Conservation (phyloP, 2,113 vertebrate species). For the Uria lomvia region DNA sequence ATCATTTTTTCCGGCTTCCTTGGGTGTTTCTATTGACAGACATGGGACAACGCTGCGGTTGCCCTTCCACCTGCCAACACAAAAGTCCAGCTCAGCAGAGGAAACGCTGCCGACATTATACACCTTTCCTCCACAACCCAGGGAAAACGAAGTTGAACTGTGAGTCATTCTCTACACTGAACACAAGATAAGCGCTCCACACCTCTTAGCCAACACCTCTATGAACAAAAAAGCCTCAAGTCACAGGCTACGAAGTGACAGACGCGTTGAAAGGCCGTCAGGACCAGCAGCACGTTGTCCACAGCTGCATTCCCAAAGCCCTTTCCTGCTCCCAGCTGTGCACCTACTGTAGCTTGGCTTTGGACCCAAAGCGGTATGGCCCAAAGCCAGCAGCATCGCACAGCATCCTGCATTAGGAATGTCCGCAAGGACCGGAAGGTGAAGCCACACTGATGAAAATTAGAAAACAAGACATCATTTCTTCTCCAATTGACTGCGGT, state of each 20-base stretch:
- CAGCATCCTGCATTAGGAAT: not conserved
- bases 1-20: not conserved
- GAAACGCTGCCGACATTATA: rapidly evolving
- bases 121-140: not conserved
- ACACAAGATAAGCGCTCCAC: not conserved
- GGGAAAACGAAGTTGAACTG: not conserved
- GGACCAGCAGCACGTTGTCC: not conserved
- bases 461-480: not conserved
- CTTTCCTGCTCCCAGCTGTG: not conserved
- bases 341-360: not conserved
- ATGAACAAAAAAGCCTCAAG: not conserved
- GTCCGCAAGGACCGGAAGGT: not conserved
- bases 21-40: not conserved
- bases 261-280: not conserved
- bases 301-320: not conserved
- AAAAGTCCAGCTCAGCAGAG: not conserved
- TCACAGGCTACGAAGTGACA: not conserved
- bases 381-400: not conserved
- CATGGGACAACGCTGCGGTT: not conserved
- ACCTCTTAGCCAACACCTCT: not conserved
- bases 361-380: not conserved
- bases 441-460: not conserved
- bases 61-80: not conserved
- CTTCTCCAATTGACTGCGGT: not conserved
- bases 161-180: not conserved